Percentiles rank a stretch among this genome's conserved stretches.
phyloP scores from a whole-genome alignment of 1,140 invertebrate species.

The Gonatopus flavifemur region DNA sequence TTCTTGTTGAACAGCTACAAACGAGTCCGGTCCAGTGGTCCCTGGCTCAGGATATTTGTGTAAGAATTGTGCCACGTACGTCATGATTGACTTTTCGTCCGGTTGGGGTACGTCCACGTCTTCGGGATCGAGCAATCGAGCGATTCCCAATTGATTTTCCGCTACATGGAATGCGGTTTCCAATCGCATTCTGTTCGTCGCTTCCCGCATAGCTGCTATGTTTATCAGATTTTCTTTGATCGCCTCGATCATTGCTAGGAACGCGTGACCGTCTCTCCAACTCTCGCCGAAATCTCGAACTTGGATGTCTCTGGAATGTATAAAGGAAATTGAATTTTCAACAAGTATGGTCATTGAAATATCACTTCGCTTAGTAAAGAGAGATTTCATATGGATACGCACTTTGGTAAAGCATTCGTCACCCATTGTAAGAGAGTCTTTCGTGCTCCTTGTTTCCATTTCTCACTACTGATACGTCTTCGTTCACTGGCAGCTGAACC shows the following conservation, averaged over 20 bases:
- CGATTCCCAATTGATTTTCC: slow-evolving; percentile 88
- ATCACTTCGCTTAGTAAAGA: too few species aligned
- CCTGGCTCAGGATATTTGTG: slow-evolving; percentile 90
- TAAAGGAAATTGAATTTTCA: background rate
- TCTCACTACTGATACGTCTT: slow-evolving; percentile 60
- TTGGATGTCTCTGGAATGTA: slow-evolving; percentile 73
- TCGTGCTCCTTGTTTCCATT: slow-evolving; percentile 85
- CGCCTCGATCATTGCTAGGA: slow-evolving; percentile 93
- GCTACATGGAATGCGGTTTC: slow-evolving; percentile 94
- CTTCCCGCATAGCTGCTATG: slow-evolving; percentile 75
- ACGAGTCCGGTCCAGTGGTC: slow-evolving; percentile 67
- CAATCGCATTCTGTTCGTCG: slow-evolving; percentile 78
- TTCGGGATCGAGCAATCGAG: slow-evolving; percentile 90
- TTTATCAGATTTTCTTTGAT: slow-evolving; percentile 93
- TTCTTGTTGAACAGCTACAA: slow-evolving; percentile 76
- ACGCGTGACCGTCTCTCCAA: slow-evolving; percentile 96
- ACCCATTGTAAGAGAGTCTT: slow-evolving; percentile 95
- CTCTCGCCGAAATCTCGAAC: slow-evolving; percentile 94
- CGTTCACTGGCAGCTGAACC: slow-evolving; percentile 63
- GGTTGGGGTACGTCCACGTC: slow-evolving; percentile 97
- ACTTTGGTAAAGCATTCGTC: slow-evolving; percentile 90
- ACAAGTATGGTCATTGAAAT: too few species aligned
- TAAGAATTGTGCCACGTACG: slow-evolving; percentile 98
- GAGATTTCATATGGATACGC: too few species aligned
- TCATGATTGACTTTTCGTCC: slow-evolving; percentile 99